Conservation (phyloP, 2,797 vertebrate species). For the Leptodactylus fallax region DNA sequence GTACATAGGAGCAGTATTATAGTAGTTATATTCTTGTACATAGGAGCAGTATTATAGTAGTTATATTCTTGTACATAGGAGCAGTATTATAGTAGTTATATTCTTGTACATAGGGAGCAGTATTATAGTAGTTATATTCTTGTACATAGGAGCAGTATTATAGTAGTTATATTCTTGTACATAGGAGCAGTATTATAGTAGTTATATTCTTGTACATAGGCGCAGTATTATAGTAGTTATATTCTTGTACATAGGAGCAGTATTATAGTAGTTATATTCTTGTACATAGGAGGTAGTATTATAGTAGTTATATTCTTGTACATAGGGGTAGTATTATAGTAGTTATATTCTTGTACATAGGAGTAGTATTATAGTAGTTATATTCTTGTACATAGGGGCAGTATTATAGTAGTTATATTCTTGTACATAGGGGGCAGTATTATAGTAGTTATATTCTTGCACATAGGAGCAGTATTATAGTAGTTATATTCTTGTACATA, state of each 20-base stretch:
- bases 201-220: too few relatives aligned
- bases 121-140: slow-evolving; percentile 17
- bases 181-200: not conserved
- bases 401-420: not conserved
- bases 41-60: slow-evolving; percentile 2
- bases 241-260: not conserved
- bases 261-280: slow-evolving; percentile 9
- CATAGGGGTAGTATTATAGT: not conserved
- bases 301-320: slow-evolving; percentile 18
- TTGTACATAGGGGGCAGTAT: not conserved
- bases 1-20: not conserved
- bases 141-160: slow-evolving; percentile 7
- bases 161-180: not conserved
- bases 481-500: slow-evolving; percentile 10
- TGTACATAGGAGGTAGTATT: slow-evolving; percentile 4
- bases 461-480: not conserved
- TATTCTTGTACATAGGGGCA: not conserved
- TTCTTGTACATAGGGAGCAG: not conserved
- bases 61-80: slow-evolving; percentile 6
- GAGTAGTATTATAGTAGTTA: slow-evolving; percentile 19
- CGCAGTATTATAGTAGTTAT: not conserved
- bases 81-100: slow-evolving; percentile 11
- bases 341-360: slow-evolving; percentile 7
- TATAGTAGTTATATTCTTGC: not conserved
- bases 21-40: slow-evolving; percentile 3